Evolutionary conservation across 2,113 vertebrate species (phyloP).

Genomic region (cat (Felis catus)): DNA sequence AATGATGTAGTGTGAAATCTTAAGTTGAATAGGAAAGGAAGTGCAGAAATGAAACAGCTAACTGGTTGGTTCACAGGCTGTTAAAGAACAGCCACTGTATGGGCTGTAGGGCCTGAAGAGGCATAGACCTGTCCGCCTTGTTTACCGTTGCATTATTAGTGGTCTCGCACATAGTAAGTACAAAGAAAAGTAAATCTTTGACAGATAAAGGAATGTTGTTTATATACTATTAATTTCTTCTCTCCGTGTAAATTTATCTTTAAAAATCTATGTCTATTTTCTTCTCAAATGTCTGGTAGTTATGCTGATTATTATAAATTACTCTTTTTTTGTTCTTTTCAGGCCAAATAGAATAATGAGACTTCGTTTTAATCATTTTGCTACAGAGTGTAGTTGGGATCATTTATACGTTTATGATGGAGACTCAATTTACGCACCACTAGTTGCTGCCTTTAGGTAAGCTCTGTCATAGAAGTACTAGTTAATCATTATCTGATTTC

Average conservation of each 20-base stretch:
- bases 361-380: slow-evolving; percentile 97
- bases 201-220: background rate
- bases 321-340: slow-evolving; percentile 47
- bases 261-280: background rate
- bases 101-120: background rate
- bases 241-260: background rate
- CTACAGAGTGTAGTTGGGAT: slow-evolving; percentile 99
- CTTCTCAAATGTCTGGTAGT: slow-evolving; percentile 34
- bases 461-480: slow-evolving; percentile 16
- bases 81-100: background rate
- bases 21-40: slow-evolving; percentile 9
- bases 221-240: background rate
- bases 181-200: slow-evolving; percentile 13
- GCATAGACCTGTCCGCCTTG: background rate
- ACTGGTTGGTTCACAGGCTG: background rate
- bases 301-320: slow-evolving; percentile 13
- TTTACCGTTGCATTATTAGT: background rate
- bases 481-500: slow-evolving; percentile 42
- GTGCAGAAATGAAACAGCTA: background rate
- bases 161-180: background rate
- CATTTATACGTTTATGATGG: slow-evolving; percentile 98
- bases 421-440: slow-evolving; percentile 96
- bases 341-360: slow-evolving; percentile 94
- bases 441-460: slow-evolving; percentile 98
- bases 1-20: background rate